Evolutionary conservation across 2,797 vertebrate species (phyloP), one percentile per base, ranked within the genome.

Genomic region (Sardinella longiceps): DNA sequence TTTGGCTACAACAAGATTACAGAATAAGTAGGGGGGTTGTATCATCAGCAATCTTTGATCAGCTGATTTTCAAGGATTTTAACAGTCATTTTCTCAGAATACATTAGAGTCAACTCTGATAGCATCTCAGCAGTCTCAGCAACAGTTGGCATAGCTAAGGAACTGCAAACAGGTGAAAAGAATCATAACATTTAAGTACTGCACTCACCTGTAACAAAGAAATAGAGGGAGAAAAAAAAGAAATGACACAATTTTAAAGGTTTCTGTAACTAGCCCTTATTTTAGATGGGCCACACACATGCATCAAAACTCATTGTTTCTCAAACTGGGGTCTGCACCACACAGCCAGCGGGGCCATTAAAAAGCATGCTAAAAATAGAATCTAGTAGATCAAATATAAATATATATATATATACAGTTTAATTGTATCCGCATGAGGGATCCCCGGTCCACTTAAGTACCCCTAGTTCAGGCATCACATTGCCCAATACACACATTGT

Each of bases 11-110:
- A 43, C 58, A 53, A 50, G 23, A 43, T 77, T 18, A 43, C 70
- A 74, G 18, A 66, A 18, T 70, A 20, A 43, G 9, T 45, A 80
- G 80, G 51, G 18, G 33, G 33, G 81, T 25, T 25, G 15, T 82
- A 58, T 60, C 50, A 56, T 51, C 66, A 80, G 84, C 80, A 58
- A 20, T 56, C 45, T 80, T 53, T 46, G 50, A 84, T 60, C 37
- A 81, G 83, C 84, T 43, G 43, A 82, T 48, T 82, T 60, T 80
- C 70, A 53, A 33, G 74, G 28, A 60, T 58, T 77, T 39, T 37
- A 33, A 43, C 33, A 37, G 70, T 77, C 10, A 18, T 3, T 9
- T 39, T 37, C 70, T 43, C 18, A 20, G 70, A 77, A 23, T 33
- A 14, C 10, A 70, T 70, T 77, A 39, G 2, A 77, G 18, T 39